phyloP scores from a whole-genome alignment of 2,888 invertebrate species.

The Pammene fasciana region DNA sequence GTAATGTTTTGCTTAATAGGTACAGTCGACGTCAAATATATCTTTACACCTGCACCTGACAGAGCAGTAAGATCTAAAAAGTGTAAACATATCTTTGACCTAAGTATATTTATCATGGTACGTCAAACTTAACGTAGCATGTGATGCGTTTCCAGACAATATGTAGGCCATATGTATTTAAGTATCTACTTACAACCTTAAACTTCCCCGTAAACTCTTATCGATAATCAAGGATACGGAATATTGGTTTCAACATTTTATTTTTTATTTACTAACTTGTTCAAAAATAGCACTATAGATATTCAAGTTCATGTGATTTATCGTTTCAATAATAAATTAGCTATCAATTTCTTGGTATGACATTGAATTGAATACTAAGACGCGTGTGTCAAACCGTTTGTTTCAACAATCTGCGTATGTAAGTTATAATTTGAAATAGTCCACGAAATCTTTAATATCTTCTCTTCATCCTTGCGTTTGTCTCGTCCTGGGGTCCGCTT shows the following conservation, averaged over 20 bases:
- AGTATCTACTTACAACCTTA: not conserved
- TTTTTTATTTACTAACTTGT: not conserved
- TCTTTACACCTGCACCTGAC: too few relatives aligned
- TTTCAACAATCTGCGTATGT: not conserved
- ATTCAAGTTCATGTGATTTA: slow-evolving; percentile 1
- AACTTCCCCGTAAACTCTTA: too few relatives aligned
- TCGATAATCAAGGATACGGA: too few relatives aligned
- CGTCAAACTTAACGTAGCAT: not conserved
- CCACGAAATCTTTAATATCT: too few relatives aligned
- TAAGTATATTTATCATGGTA: too few relatives aligned
- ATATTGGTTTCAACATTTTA: too few relatives aligned
- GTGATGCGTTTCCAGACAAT: not conserved
- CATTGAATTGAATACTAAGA: slow-evolving; percentile 9
- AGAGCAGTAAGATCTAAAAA: too few relatives aligned
- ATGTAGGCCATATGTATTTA: not conserved
- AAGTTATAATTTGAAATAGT: too few relatives aligned
- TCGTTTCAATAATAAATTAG: not conserved
- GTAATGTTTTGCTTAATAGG: too few relatives aligned
- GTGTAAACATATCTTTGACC: not conserved
- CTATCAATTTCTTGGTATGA: not conserved
- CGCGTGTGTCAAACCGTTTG: not conserved
- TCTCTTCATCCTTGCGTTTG: too few relatives aligned
- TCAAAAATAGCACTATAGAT: not conserved
- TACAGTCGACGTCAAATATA: too few relatives aligned
- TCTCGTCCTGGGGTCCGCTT: too few relatives aligned